Conservation (phyloP, 37 sponge, comb jelly and placozoan species). For the Oscarella lobularis region DNA sequence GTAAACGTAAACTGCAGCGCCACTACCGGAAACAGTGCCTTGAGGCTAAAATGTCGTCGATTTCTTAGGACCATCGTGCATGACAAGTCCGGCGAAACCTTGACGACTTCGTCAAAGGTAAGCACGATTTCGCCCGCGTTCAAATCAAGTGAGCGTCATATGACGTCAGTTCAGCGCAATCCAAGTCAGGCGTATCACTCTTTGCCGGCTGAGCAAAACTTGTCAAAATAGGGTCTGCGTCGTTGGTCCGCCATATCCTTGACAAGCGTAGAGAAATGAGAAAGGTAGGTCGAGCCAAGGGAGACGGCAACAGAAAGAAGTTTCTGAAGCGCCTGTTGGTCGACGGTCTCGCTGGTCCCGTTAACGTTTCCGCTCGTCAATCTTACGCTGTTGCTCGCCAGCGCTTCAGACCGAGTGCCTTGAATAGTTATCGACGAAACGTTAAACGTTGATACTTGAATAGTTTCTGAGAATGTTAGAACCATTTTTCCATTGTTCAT, state of each 20-base stretch:
- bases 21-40: too few relatives aligned
- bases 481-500: conserved; percentile 35
- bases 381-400: background rate
- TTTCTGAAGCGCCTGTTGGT: too few relatives aligned
- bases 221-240: conserved; percentile 17
- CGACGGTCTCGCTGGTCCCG: conserved; percentile 26
- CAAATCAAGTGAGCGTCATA: conserved; percentile 55
- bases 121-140: conserved; percentile 37
- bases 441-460: conserved; percentile 26
- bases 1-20: too few relatives aligned
- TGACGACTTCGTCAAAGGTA: conserved; percentile 72
- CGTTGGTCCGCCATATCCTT: conserved; percentile 54
- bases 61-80: too few relatives aligned
- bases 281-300: conserved; percentile 29
- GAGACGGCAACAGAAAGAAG: conserved; percentile 38
- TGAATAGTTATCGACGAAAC: conserved; percentile 54
- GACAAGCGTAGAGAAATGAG: too few relatives aligned
- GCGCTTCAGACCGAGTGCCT: background rate
- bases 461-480: conserved; percentile 62
- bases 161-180: conserved; percentile 28
- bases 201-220: conserved; percentile 19
- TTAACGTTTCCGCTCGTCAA: conserved; percentile 15
- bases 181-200: conserved; percentile 41
- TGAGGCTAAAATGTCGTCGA: too few relatives aligned
- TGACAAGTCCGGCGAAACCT: conserved; percentile 14